phyloP scores from a whole-genome alignment of 2,113 vertebrate genomes.

The Cynopterus brachyotis region DNA sequence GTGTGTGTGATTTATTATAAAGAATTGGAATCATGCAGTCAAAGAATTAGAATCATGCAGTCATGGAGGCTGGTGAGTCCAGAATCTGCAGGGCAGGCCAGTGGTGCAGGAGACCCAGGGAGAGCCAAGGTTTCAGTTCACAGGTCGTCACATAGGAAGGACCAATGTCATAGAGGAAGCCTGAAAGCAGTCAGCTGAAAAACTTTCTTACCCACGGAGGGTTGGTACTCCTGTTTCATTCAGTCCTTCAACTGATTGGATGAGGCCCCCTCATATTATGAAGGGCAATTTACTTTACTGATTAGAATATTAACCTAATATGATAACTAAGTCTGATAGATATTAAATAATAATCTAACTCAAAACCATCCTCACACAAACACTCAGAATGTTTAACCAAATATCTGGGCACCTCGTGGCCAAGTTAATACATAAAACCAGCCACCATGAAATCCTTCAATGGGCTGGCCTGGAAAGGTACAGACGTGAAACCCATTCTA shows the following conservation, averaged over 20 bases:
- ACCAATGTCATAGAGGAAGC: background rate
- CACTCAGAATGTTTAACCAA: background rate
- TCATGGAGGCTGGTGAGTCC: too few species aligned
- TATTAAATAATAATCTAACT: background rate
- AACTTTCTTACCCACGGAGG: background rate
- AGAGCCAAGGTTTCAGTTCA: background rate
- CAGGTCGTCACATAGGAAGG: background rate
- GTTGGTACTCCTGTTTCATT: background rate
- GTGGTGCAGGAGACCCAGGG: background rate
- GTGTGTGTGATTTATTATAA: background rate
- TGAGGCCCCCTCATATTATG: background rate
- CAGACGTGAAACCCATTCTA: background rate
- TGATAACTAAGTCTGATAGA: background rate
- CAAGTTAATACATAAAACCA: background rate
- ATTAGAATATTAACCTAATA: background rate
- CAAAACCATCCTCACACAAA: background rate
- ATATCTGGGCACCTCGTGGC: background rate
- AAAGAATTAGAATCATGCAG: background rate
- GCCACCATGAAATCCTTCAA: background rate
- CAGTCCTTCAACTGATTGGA: background rate
- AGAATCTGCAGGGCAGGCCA: background rate
- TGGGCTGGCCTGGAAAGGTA: background rate
- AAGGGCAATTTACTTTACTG: background rate
- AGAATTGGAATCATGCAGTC: background rate
- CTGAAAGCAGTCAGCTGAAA: background rate